Percentiles rank a stretch among this genome's conserved stretches.
Evolutionary conservation across 2,888 invertebrate species (phyloP).

Genomic region (Microlaimidae sp.): DNA sequence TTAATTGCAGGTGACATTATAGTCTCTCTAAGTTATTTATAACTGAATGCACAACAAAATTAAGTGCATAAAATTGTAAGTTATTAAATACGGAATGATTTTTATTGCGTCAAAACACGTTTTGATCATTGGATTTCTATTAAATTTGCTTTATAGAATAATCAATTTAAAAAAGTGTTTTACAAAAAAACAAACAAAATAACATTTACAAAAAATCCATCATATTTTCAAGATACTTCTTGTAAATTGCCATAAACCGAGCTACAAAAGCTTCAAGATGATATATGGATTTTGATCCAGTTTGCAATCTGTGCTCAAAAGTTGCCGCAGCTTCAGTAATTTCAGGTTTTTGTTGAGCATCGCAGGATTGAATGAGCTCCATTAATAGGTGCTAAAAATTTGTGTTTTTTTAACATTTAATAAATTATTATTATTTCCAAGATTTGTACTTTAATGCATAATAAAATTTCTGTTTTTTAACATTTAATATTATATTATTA

Average conservation of each 20-base stretch:
- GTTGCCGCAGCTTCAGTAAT: conserved; percentile 66
- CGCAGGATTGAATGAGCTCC: conserved; percentile 70
- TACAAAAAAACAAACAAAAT: conserved; percentile 30
- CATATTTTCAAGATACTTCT: conserved; percentile 58
- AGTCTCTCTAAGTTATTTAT: too few species aligned
- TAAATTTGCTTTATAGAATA: background rate
- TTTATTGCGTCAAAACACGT: conserved; percentile 10
- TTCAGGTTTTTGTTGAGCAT: conserved; percentile 66
- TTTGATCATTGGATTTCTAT: background rate
- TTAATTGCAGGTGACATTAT: too few species aligned
- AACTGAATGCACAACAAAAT: too few species aligned
- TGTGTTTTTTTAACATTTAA: too few species aligned
- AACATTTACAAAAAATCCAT: conserved; percentile 2
- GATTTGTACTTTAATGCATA: too few species aligned
- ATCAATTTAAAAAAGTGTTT: conserved; percentile 3
- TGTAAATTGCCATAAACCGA: conserved; percentile 83
- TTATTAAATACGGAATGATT: too few species aligned
- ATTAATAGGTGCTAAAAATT: conserved; percentile 51
- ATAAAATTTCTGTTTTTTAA: too few species aligned
- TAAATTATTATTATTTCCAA: too few species aligned
- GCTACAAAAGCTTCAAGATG: conserved; percentile 94
- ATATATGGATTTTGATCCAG: conserved; percentile 82
- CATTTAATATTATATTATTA: too few species aligned
- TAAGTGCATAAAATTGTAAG: too few species aligned
- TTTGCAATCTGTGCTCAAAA: conserved; percentile 77